These are phyloP conservation scores for Callopanchax toddi DNA, from an alignment of 2,113 vertebrate species.

Conservation along the genomic window DNA sequence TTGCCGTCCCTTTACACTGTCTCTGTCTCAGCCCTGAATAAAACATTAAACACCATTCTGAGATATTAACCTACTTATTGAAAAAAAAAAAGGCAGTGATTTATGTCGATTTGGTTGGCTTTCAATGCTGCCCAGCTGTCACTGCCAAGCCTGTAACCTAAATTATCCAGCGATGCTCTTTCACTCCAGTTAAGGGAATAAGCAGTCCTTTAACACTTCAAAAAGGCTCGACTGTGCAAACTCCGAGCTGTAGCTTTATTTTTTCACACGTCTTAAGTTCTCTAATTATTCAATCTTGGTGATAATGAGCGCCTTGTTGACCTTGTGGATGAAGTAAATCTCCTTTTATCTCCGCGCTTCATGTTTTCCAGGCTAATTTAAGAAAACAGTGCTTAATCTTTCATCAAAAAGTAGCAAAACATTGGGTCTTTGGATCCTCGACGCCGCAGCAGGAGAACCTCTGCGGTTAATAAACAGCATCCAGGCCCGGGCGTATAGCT, in stretches of 20 bases:
- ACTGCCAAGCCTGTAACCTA: constrained; percentile 72
- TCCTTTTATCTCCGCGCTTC: constrained; percentile 69
- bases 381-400: constrained; percentile 76
- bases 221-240: constrained; percentile 65
- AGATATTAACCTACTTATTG: constrained; percentile 85
- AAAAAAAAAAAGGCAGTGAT: constrained; percentile 72
- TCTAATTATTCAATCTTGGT: constrained; percentile 72
- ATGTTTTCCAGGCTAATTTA: constrained; percentile 76
- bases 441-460: constrained; percentile 54
- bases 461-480: constrained; percentile 63
- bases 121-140: constrained; percentile 81
- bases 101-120: constrained; percentile 79
- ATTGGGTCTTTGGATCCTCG: constrained; percentile 44
- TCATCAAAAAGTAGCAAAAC: constrained; percentile 73
- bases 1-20: constrained; percentile 69
- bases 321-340: constrained; percentile 70
- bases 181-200: constrained; percentile 78
- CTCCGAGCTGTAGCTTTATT: constrained; percentile 57
- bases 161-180: constrained; percentile 79
- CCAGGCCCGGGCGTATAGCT: constrained; percentile 64
- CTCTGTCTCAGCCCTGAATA: constrained; percentile 72
- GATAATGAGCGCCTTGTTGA: constrained; percentile 69
- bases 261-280: constrained; percentile 61
- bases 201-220: constrained; percentile 77
- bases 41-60: constrained; percentile 80